Evolutionary conservation across 2,888 invertebrate species (phyloP).

Genomic region (Hyppa rectilinea): DNA sequence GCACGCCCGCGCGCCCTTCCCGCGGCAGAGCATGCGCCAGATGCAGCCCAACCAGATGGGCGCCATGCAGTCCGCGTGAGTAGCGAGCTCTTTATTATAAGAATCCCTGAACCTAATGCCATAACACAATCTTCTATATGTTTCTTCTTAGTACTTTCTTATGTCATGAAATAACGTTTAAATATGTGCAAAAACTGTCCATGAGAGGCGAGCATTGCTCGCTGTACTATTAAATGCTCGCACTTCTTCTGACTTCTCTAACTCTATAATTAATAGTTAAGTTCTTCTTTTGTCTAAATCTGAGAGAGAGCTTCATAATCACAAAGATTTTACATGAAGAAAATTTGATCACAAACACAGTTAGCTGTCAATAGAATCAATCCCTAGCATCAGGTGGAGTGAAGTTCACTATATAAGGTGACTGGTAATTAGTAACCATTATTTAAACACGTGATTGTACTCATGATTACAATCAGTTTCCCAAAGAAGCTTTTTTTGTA

Average conservation of each 20-base stretch:
- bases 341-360: neutral
- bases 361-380: no score
- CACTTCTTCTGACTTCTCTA: no score
- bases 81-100: constrained; percentile 4
- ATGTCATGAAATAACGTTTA: neutral
- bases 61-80: constrained; percentile 86
- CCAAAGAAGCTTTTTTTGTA: no score
- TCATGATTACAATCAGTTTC: no score
- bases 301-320: neutral
- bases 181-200: neutral
- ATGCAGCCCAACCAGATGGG: constrained; percentile 89
- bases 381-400: no score
- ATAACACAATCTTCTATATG: neutral
- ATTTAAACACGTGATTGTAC: no score
- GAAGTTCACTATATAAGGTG: no score
- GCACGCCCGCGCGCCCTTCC: constrained; percentile 81
- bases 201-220: neutral
- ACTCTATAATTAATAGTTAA: neutral
- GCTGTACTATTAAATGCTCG: no score
- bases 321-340: neutral
- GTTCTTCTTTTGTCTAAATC: neutral
- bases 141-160: neutral
- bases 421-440: no score
- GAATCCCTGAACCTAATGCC: no score
- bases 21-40: constrained; percentile 85